phyloP scores from a whole-genome alignment of 2,888 invertebrate genomes.

The Hirtodrosophila cameraria region DNA sequence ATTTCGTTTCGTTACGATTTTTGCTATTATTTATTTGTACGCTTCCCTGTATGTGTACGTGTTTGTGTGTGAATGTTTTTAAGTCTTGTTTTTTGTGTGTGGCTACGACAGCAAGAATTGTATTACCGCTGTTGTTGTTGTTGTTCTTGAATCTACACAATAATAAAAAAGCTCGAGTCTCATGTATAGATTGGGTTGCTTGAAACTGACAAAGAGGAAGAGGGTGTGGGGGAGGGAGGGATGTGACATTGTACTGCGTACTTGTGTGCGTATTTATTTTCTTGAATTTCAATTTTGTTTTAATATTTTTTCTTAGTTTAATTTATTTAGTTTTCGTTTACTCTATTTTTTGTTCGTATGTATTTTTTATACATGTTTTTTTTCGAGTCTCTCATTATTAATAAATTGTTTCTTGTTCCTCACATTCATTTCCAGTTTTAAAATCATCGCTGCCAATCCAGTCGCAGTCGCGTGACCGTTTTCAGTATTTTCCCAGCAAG shows the following conservation, averaged over 20 bases:
- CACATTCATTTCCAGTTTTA: conserved; percentile 74
- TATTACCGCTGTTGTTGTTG: conserved; percentile 62
- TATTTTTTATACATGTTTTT: conserved; percentile 45
- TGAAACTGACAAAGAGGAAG: conserved; percentile 29
- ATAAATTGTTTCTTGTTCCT: conserved; percentile 79
- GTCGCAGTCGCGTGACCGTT: conserved; percentile 60
- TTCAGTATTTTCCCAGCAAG: conserved; percentile 14
- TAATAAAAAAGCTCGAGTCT: conserved; percentile 62
- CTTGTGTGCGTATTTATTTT: conserved; percentile 58
- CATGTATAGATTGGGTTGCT: conserved; percentile 56
- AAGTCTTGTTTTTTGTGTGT: conserved; percentile 62
- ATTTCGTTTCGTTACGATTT: conserved; percentile 80
- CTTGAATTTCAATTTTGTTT: conserved; percentile 59
- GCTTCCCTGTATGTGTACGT: conserved; percentile 40
- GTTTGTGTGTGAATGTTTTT: conserved; percentile 58
- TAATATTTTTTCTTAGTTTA: conserved; percentile 52
- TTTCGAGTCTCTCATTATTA: conserved; percentile 71
- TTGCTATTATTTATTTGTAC: conserved; percentile 77
- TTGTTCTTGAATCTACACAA: conserved; percentile 71
- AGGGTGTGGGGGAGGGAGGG: not conserved
- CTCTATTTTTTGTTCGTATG: conserved; percentile 44
- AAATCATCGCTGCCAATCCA: conserved; percentile 67
- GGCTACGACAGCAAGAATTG: conserved; percentile 76
- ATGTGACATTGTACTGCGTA: conserved; percentile 16
- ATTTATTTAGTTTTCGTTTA: conserved; percentile 74